Evolutionary conservation across 2,113 vertebrate species (phyloP), one percentile per base, ranked within the genome.

Genomic region (Climacteris rufus): DNA sequence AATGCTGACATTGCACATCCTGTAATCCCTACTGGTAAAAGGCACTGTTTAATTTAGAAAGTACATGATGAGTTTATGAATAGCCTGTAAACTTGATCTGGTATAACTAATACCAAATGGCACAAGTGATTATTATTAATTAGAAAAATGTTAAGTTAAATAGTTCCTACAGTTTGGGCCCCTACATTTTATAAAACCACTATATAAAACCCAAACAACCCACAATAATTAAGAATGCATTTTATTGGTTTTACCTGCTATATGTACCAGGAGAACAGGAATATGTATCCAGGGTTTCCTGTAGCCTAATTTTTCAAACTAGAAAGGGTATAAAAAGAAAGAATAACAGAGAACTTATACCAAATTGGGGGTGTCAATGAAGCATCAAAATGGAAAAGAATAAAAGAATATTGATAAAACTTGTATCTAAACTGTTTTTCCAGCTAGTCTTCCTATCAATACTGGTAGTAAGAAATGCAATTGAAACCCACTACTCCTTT

Each of bases 301-400:
- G 97, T 98, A 97, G 74, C 99, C 99, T 93, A 99, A 96, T 96
- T 98, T 99, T 96, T 99, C 98, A 98, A 99, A 99, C 99, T 99
- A 96, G 40, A 91, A 94, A 84, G 16, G 23, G 20, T 81, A 69
- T 68, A 83, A 89, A 75, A 92, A 28, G 54, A 57, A 93, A 50
- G 49, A 81, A 88, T 54, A 80, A 42, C 9, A 57, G 33, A 60
- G 28, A 50, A 64, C 31, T 86, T 56, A 31, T 45, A 83, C 7
- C 35, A 91, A 69, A 85, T 28, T 44, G 15, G 30, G 15, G 4
- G 11, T 77, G 64, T 74, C 45, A 60, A 18, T 15, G 20, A 82
- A 78, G 27, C 39, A 65, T 31, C 19, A 83, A 78, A 87, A 61
- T 53, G 10, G 5, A 18, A 44, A 61, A 44, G 49, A 74, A 39